Percentiles rank a stretch among this genome's conserved stretches.
Conservation (phyloP, 2,113 vertebrate genomes). For the Anser cygnoides region DNA sequence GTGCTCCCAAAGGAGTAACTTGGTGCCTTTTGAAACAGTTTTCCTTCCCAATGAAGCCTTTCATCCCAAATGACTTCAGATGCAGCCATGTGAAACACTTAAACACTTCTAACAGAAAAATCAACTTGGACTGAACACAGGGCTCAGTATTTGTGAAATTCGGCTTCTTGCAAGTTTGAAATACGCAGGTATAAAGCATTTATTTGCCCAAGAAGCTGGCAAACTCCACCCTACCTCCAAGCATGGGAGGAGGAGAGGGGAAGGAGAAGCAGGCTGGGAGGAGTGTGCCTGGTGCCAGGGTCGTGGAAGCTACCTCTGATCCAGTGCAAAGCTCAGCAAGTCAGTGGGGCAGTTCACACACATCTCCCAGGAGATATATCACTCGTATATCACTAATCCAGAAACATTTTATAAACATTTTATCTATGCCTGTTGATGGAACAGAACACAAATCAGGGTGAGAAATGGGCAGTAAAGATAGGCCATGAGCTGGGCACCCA, state of each 20-base stretch:
- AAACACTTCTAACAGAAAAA: neutral
- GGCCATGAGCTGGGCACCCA: neutral
- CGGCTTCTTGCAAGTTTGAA: neutral
- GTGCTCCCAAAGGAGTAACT: neutral
- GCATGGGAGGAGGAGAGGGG: neutral
- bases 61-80: neutral
- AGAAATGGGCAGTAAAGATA: neutral
- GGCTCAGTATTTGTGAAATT: neutral
- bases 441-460: neutral
- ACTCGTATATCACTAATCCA: neutral
- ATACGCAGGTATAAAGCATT: neutral
- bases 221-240: neutral
- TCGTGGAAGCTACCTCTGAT: neutral
- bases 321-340: neutral
- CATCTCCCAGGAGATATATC: neutral
- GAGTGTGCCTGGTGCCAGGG: neutral
- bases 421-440: neutral
- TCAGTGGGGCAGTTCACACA: neutral
- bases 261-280: neutral
- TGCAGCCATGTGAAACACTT: neutral
- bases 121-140: neutral
- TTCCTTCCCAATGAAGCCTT: neutral
- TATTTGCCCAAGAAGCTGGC: neutral
- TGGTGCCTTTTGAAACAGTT: neutral
- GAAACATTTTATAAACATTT: neutral